Base-by-base conservation (phyloP, 2,888 invertebrate genomes). In the Anthophora plumipes region DNA sequence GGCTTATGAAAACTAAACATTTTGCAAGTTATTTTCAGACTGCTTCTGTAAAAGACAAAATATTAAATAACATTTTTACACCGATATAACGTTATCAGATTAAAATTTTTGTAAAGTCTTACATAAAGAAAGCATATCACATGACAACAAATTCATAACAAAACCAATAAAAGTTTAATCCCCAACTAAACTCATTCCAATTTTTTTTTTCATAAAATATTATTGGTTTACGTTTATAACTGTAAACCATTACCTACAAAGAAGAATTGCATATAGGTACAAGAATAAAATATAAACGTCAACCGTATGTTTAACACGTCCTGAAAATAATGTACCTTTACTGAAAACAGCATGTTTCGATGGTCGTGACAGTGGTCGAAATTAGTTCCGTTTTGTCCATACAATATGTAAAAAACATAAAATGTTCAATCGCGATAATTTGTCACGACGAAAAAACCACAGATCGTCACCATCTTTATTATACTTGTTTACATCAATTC, bases 1-100 rank as follows among this genome's bases (percentile, higher is more conserved):
- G 97, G 97, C 93, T 96, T 97, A 94, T 97, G 97, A 94, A 97
- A 97, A 93, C 96, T 96, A 94, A 97, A 97, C 97, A 97, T 97
- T 90, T 92, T 94, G 90, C 73, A 72, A 39, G 54, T 81, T 83
- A 59, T 57, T 82, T 86, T 69, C 79, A 77, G 84, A 71, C 77
- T 72, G 75, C 71, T 71, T 81, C 89, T 90, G 85, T 12, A 89
- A 90, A 84, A 50, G 8, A 54, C 37, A 25, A 83, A 68, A 66
- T 14, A 14, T 64, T 31, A 25, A 54, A 60, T 64, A 52, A 48
- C 4, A 54, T n/a, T 76, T 77, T 25, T 31, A 60, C 41, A 17
- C 20, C 3, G 17, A 48, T 0, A 9, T 11, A 17, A 43, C 3
- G 7, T 4, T 9, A n/a, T 55, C 41, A 22, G 41, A 63, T 75